Evolutionary conservation across 2,113 vertebrate genomes (phyloP).

Genomic region (Candoia aspera): DNA sequence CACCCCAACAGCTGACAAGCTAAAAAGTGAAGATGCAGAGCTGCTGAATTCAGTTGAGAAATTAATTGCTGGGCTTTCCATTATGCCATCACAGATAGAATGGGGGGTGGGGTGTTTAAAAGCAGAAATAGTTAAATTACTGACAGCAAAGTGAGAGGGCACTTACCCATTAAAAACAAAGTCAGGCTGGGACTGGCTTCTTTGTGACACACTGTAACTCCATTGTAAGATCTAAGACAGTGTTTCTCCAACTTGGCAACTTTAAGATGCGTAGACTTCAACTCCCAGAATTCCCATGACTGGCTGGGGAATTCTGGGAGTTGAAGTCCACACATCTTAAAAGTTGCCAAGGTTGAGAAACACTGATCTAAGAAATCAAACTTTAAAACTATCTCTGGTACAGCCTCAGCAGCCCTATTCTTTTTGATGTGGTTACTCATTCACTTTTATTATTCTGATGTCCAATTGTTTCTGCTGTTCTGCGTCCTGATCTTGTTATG

Average conservation of each 20-base stretch:
- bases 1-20: neutral
- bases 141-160: neutral
- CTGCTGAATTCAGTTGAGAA: neutral
- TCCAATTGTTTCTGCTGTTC: neutral
- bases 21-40: neutral
- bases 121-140: neutral
- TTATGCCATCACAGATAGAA: neutral
- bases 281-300: neutral
- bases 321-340: neutral
- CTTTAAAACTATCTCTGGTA: neutral
- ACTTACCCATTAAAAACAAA: neutral
- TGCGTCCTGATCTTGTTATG: neutral
- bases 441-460: constrained; percentile 45
- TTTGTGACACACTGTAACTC: neutral
- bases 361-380: neutral
- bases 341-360: neutral
- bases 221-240: neutral
- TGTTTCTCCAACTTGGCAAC: neutral
- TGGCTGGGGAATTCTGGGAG: too few species aligned
- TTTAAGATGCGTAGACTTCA: neutral
- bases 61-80: neutral
- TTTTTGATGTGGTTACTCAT: neutral
- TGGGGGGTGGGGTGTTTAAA: neutral
- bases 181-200: neutral
- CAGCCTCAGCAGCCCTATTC: neutral